Evolutionary conservation across 1,140 invertebrate species (phyloP).

Genomic region (Heterodera schachtii): DNA sequence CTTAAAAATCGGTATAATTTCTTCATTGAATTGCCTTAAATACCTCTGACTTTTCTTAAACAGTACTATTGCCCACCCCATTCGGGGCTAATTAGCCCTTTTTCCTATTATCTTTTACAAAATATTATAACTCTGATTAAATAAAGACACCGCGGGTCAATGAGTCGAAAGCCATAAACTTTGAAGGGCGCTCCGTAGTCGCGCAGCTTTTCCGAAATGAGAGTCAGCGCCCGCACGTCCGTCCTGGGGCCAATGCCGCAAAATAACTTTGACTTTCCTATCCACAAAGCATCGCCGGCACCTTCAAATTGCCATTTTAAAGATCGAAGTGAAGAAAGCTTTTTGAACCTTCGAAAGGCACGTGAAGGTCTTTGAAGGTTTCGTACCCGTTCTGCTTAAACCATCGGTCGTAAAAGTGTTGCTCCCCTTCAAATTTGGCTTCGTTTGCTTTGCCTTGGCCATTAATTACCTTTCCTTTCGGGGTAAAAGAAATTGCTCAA

Average conservation of each 20-base stretch:
- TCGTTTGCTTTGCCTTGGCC: not conserved
- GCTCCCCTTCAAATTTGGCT: constrained; percentile 43
- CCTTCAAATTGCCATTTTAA: constrained; percentile 8
- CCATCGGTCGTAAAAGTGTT: constrained; percentile 62
- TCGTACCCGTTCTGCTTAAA: constrained; percentile 59
- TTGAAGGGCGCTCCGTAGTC: constrained; percentile 54
- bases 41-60: too few species aligned
- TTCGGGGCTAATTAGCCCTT: too few species aligned
- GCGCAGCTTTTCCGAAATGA: constrained; percentile 48
- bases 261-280: constrained; percentile 56
- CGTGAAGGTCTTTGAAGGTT: constrained; percentile 52
- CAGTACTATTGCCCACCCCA: too few species aligned
- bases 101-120: too few species aligned
- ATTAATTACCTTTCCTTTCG: constrained; percentile 50
- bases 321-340: not conserved
- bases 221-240: constrained; percentile 55
- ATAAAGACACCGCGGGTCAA: constrained; percentile 53
- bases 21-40: too few species aligned
- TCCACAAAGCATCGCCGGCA: constrained; percentile 46
- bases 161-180: constrained; percentile 55
- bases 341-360: constrained; percentile 62
- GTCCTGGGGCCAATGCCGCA: constrained; percentile 63
- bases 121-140: too few species aligned
- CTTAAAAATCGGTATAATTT: too few species aligned
- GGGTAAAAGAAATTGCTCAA: constrained; percentile 63